Evolutionary conservation across 37 sponge, comb jelly and placozoan genomes (phyloP), one percentile per base, ranked within the genome.

Genomic region (Halichondria panicea): DNA sequence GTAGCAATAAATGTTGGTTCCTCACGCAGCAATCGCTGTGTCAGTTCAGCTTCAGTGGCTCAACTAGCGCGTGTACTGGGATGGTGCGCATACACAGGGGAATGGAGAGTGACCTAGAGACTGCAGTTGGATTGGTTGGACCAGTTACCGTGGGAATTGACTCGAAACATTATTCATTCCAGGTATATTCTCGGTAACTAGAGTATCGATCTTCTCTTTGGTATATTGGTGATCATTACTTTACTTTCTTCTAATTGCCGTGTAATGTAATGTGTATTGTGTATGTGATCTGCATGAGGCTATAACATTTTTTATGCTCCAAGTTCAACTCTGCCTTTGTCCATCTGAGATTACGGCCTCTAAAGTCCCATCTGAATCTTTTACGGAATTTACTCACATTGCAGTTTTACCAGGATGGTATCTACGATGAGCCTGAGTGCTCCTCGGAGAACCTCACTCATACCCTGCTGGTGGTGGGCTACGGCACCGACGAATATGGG

Each of bases 111-210:
- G 92, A 66, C 63, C 79, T 94, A 9, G 68, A 84, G 65, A 71
- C 39, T 24, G 92, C 95, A n/a, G 85, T 91, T 15, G 95, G 92
- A 57, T 83, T 58, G 8, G 75, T 74, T 18, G 95, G 95, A 38
- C 95, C 95, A 15, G 63, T 94, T 18, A 74, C 95, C 57, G 95
- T 91, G 22, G 84, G 85, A 24, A 84, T 94, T 48, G 95, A 94
- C 74, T 91, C 93, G 11, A 71, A 70, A 50, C 85, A 79, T 46
- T 70, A 36, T 43, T 73, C 89, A 4, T 94, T 94, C 63, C 86
- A 81, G 78, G 84, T 86, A 45, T n/a, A n/a, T n/a, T n/a, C n/a
- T 45, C 69, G 36, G 33, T 36, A 48, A 18, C 52, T 48, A 11
- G 52, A 11, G 11, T 18, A 15, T 48, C 13, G 11, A 15, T 48